These are phyloP conservation scores for Diphyllodes magnificus DNA, from an alignment of 2,113 vertebrate species.

Conservation along the genomic window DNA sequence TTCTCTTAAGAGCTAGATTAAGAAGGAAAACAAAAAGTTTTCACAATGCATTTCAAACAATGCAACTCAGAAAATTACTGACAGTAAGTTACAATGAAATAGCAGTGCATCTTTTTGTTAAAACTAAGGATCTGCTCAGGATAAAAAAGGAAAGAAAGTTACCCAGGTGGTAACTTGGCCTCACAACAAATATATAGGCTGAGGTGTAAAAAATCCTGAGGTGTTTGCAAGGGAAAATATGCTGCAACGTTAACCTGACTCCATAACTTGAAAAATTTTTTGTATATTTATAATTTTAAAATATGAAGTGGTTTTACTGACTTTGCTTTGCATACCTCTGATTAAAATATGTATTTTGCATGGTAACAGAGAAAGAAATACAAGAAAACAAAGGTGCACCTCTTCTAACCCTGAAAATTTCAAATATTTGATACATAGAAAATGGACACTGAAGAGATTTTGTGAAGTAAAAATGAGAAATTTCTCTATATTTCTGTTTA, in stretches of 20 bases:
- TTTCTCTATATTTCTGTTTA: not conserved
- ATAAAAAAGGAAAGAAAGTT: not conserved
- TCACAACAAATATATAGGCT: not conserved
- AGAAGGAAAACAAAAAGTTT: not conserved
- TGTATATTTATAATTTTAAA: not conserved
- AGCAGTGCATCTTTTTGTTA: not conserved
- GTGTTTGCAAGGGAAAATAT: not conserved
- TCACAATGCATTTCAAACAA: not conserved
- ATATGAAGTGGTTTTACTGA: not conserved
- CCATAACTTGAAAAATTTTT: not conserved
- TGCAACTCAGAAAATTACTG: not conserved
- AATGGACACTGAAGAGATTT: not conserved
- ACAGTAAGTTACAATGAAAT: not conserved
- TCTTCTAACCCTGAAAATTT: not conserved
- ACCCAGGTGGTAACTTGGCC: not conserved
- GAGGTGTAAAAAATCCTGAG: not conserved
- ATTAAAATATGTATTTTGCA: not conserved
- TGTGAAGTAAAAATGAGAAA: not conserved
- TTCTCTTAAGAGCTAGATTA: not conserved
- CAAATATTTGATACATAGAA: not conserved
- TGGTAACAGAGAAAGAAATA: not conserved
- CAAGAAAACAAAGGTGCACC: not conserved
- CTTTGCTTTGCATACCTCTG: not conserved
- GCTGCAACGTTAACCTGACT: not conserved
- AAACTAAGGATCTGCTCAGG: not conserved